Conservation (phyloP, 2,888 invertebrate species). For the Tipula lateralis region DNA sequence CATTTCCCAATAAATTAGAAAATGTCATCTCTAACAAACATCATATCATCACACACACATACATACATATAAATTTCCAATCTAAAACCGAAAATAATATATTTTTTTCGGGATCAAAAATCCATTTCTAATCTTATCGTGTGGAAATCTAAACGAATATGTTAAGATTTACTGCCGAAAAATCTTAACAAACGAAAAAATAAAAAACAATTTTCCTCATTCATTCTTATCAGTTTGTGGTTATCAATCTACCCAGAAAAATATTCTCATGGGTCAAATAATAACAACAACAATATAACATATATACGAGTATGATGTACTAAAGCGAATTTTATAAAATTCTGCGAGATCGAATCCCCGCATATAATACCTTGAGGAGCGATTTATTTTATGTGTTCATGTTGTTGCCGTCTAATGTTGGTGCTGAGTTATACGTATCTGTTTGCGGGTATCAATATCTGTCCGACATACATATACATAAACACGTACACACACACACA, state of each 20-base stretch:
- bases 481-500: no score
- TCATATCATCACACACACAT: not conserved
- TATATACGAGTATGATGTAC: not conserved
- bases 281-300: not conserved
- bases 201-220: not conserved
- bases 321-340: not conserved
- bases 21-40: not conserved
- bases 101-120: not conserved
- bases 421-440: not conserved
- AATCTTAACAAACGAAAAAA: not conserved
- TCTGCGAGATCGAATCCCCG: not conserved
- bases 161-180: not conserved
- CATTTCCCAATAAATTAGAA: not conserved
- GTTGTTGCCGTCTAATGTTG: not conserved
- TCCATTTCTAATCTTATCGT: not conserved
- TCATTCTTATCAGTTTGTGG: constrained; percentile 1
- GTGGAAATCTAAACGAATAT: not conserved
- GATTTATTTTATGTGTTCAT: not conserved
- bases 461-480: not conserved
- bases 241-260: not conserved
- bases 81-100: not conserved
- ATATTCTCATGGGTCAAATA: constrained; percentile 11
- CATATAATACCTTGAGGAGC: not conserved
- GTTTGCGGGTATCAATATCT: not conserved
- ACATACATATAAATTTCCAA: not conserved